Evolutionary conservation across 2,888 invertebrate genomes (phyloP), one percentile per base, ranked within the genome.

Genomic region (Diloba caeruleocephala): DNA sequence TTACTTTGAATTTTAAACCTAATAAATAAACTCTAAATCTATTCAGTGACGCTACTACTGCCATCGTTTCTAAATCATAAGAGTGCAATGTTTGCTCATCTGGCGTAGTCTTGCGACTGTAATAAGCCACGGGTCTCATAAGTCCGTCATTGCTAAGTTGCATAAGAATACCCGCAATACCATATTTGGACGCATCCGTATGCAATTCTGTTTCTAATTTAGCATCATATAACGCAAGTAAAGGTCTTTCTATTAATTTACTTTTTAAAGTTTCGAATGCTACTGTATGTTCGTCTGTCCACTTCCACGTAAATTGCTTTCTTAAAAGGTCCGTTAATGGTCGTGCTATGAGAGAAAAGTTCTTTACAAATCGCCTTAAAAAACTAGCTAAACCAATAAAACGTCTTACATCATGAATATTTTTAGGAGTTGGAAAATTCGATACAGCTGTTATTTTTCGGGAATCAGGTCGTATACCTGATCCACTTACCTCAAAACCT

Each of bases 351-450:
- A 42, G 0, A 0, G 79, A 56, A 33, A 71, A 81, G 1, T 54
- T 44, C 17, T 66, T 57, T 0, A 81, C 56, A 41, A 81, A 81
- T 1, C 72, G 19, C 9, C n/a, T n/a, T n/a, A n/a, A n/a, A n/a
- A n/a, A n/a, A n/a, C n/a, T n/a, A n/a, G n/a, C n/a, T n/a, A n/a
- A 52, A 0, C 79, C 78, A 0, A 81, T 21, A 29, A 78, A 80
- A 9, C 58, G 69, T 14, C 76, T 39, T 1, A 81, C 44, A 2
- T 76, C 66, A 23, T 77, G 72, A 0, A 54, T 37, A 29, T 74
- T 69, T n/a, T 0, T 26, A 0, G 76, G 78, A 0, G 10, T 25
- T 0, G 70, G 65, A 31, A 78, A 71, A 9, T 48, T 49, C 41
- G 59, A 23, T 36, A 70, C 19, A 1, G 59, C 59, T 15, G 50